These are phyloP conservation scores for Aphelocoma californica DNA, from an alignment of 2,797 vertebrate species.

Conservation along the genomic window DNA sequence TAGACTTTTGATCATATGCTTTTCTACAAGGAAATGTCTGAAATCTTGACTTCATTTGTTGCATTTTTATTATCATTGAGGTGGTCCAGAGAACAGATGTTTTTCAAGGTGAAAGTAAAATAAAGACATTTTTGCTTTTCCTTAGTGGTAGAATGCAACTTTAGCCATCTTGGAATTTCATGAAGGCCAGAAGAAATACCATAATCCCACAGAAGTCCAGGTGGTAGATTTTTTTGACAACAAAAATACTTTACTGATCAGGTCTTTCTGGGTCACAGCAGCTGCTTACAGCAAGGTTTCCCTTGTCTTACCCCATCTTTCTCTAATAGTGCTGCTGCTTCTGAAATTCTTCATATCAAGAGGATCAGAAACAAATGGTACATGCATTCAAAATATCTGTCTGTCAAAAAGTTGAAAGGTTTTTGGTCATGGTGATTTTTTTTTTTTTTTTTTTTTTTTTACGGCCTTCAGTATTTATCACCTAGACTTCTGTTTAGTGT, in stretches of 20 bases:
- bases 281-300: not conserved
- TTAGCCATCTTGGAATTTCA: not conserved
- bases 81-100: not conserved
- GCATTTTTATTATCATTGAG: not conserved
- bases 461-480: too few relatives aligned
- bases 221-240: not conserved
- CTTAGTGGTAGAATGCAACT: not conserved
- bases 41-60: not conserved
- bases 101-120: not conserved
- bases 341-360: not conserved
- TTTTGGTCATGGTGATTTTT: not conserved
- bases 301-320: not conserved
- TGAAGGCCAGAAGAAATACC: not conserved
- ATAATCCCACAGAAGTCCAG: not conserved
- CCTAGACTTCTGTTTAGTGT: not conserved
- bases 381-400: not conserved
- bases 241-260: not conserved
- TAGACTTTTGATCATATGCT: not conserved
- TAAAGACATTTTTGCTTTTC: not conserved
- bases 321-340: not conserved
- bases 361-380: not conserved
- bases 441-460: not conserved
- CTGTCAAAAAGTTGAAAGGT: not conserved
- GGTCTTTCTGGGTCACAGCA: not conserved
- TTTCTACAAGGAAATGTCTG: not conserved